These are phyloP conservation scores for Macheiramphus alcinus DNA, from an alignment of 2,113 vertebrate genomes.

Conservation along the genomic window DNA sequence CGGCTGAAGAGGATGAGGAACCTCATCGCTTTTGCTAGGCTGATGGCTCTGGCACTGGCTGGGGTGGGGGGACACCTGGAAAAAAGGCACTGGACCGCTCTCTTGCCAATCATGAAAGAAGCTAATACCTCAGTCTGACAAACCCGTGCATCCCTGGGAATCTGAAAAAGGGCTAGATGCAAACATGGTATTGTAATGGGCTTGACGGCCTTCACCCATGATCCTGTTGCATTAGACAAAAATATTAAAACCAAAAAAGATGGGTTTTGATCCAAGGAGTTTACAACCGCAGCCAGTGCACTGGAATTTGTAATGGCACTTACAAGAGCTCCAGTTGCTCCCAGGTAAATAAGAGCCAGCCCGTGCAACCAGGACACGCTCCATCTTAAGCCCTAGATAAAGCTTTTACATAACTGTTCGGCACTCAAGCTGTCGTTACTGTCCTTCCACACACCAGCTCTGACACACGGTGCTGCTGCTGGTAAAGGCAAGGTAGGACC, in stretches of 20 bases:
- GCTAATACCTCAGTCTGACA: neutral
- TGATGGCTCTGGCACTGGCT: neutral
- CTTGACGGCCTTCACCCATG: neutral
- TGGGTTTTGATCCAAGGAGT: neutral
- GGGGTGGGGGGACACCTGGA: neutral
- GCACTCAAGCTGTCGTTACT: too few relatives aligned
- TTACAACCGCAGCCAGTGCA: neutral
- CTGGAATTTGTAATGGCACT: neutral
- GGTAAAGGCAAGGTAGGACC: neutral
- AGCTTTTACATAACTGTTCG: accelerated
- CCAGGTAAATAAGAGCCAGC: neutral
- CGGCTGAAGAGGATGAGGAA: neutral
- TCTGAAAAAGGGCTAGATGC: neutral
- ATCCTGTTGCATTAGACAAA: neutral
- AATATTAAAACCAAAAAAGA: neutral
- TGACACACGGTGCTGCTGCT: neutral
- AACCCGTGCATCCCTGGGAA: neutral
- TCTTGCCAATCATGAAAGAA: neutral
- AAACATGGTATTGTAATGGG: neutral
- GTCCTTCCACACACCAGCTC: neutral
- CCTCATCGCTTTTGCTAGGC: neutral
- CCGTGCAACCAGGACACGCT: neutral
- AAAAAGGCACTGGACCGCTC: neutral
- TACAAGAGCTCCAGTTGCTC: neutral
- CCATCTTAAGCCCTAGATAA: neutral